Percentiles rank a stretch among this genome's conserved stretches.
phyloP scores from a whole-genome alignment of 2,797 vertebrate genomes.

The Cheirogaleus major region DNA sequence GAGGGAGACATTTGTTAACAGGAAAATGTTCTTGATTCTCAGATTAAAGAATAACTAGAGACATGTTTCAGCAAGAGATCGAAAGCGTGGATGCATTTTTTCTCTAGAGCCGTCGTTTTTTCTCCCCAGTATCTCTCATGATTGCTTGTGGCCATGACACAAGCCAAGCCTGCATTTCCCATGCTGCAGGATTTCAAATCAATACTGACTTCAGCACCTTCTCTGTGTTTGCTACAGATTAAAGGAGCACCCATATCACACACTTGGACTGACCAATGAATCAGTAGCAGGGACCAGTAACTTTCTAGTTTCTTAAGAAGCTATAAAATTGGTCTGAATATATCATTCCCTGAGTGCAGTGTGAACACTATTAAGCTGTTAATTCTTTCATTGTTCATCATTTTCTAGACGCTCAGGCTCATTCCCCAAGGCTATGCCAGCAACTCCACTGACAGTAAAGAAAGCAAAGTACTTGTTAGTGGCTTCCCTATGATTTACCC shows the following conservation, averaged over 20 bases:
- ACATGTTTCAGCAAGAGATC: neutral
- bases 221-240: neutral
- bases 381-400: constrained; percentile 24
- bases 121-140: neutral
- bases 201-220: neutral
- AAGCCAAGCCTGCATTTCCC: neutral
- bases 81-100: neutral
- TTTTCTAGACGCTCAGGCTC: neutral
- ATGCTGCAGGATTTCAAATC: neutral
- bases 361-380: neutral
- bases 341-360: neutral
- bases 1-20: neutral
- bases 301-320: neutral
- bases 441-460: neutral
- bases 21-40: neutral
- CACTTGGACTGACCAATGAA: neutral
- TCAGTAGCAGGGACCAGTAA: neutral
- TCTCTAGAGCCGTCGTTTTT: neutral
- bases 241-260: neutral
- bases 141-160: neutral
- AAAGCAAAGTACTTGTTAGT: neutral
- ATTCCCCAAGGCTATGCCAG: neutral
- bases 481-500: neutral
- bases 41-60: neutral
- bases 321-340: neutral